Percentiles rank a stretch among this genome's conserved stretches.
These are phyloP conservation scores for Parthenolecanium corni DNA, from an alignment of 2,888 invertebrate species.

Conservation along the genomic window DNA sequence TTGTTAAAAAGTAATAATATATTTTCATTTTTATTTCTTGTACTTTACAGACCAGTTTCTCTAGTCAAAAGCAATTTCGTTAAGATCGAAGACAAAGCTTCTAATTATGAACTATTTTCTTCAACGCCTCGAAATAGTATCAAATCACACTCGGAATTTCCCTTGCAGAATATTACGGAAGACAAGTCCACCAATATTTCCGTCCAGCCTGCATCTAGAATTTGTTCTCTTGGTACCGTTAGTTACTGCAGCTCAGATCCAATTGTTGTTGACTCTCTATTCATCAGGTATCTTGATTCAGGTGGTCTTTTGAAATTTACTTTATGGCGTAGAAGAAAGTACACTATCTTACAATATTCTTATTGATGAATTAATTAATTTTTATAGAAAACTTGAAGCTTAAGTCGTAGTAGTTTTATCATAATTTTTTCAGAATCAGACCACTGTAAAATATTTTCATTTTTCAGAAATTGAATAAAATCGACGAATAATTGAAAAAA, in stretches of 20 bases:
- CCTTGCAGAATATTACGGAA: constrained; percentile 6
- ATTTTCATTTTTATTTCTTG: background rate
- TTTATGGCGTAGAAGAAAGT: no score
- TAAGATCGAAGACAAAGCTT: background rate
- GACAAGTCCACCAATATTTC: constrained; percentile 7
- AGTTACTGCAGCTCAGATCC: constrained; percentile 16
- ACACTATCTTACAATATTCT: no score
- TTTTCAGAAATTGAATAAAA: no score
- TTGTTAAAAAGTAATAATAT: no score
- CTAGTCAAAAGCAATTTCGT: background rate
- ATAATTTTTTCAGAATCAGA: no score
- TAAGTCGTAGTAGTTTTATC: no score
- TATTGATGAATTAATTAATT: no score
- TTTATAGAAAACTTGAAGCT: no score
- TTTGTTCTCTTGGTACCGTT: constrained; percentile 15
- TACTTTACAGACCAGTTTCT: constrained; percentile 1
- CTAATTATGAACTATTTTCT: background rate
- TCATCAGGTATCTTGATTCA: constrained; percentile 21
- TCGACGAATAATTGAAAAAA: no score
- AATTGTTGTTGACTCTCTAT: constrained; percentile 1
- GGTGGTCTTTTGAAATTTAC: no score
- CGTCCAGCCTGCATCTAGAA: constrained; percentile 1
- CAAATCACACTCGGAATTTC: background rate
- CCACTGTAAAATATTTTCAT: no score
- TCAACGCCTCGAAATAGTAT: no score